Conservation (phyloP, 2,888 invertebrate genomes). For the Keiferia lycopersicella region DNA sequence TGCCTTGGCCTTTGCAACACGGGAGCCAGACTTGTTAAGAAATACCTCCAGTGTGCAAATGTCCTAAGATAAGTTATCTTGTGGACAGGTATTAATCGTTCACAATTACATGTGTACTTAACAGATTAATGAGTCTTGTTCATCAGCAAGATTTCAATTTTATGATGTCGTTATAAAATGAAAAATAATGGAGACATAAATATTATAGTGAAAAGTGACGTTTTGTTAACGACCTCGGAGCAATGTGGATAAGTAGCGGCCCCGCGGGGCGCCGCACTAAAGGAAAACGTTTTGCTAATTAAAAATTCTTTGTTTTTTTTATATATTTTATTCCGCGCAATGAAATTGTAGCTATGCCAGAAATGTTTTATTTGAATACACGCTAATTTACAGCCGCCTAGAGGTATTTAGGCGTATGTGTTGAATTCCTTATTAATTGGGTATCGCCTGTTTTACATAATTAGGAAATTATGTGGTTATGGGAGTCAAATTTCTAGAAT, state of each 20-base stretch:
- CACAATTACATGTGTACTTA: slow-evolving; percentile 12
- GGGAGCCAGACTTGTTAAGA: not conserved
- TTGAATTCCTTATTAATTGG: slow-evolving; percentile 57
- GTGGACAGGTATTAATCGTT: slow-evolving; percentile 19
- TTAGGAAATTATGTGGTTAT: slow-evolving; percentile 22
- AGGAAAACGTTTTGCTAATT: slow-evolving; percentile 69
- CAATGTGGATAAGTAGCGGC: slow-evolving; percentile 72
- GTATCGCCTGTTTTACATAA: slow-evolving; percentile 28
- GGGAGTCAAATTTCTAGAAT: slow-evolving; percentile 17
- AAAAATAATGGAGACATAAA: slow-evolving; percentile 77
- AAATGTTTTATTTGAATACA: slow-evolving; percentile 65
- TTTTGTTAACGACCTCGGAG: slow-evolving; percentile 70
- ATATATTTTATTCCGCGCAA: slow-evolving; percentile 34
- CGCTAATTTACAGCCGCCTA: slow-evolving; percentile 56
- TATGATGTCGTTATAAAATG: slow-evolving; percentile 66
- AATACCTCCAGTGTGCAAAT: not conserved
- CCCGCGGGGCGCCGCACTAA: slow-evolving; percentile 61
- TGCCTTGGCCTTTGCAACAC: slow-evolving; percentile 5
- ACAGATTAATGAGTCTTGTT: slow-evolving; percentile 37
- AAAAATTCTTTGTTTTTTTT: slow-evolving; percentile 67
- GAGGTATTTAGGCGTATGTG: slow-evolving; percentile 50
- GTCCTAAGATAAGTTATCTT: slow-evolving; percentile 10
- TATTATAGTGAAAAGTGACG: slow-evolving; percentile 76
- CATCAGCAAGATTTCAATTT: slow-evolving; percentile 57
- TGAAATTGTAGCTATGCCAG: slow-evolving; percentile 61